Conservation (phyloP, 2,113 vertebrate genomes). For the Phoxinus phoxinus region DNA sequence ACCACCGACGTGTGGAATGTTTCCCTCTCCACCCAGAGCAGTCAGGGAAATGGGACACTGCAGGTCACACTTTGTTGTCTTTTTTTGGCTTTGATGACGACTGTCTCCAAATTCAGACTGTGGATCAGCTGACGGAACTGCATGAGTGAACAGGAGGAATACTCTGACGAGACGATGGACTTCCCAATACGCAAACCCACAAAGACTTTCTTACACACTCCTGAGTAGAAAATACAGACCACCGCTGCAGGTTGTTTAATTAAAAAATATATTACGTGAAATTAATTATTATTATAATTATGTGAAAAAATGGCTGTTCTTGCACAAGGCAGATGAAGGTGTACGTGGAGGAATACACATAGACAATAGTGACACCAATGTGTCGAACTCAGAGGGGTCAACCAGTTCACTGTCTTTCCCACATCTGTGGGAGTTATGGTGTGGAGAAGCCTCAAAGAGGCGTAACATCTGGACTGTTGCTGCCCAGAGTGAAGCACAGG, state of each 20-base stretch:
- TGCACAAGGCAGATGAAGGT: not conserved
- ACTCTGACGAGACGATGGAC: not conserved
- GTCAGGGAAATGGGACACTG: slow-evolving; percentile 11
- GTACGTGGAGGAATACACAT: not conserved
- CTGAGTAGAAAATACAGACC: not conserved
- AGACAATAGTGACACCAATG: slow-evolving; percentile 32
- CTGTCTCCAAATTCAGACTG: slow-evolving; percentile 34
- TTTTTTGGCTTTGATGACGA: slow-evolving; percentile 54
- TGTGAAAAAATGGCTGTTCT: not conserved
- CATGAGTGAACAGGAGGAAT: not conserved
- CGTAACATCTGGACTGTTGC: no score
- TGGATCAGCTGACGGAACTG: slow-evolving; percentile 10
- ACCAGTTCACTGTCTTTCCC: not conserved
- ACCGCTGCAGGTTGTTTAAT: slow-evolving; percentile 1
- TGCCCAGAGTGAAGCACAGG: no score
- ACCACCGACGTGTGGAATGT: slow-evolving; percentile 60
- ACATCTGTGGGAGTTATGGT: no score
- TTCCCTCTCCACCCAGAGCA: slow-evolving; percentile 20
- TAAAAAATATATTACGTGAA: not conserved
- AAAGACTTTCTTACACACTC: not conserved
- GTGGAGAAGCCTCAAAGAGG: no score
- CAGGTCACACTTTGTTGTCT: slow-evolving; percentile 31
- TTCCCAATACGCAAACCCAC: slow-evolving; percentile 21
- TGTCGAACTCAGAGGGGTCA: slow-evolving; percentile 8
- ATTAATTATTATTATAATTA: no score